A percentile compares a stretch with the other conserved stretches of the same genome.
Conservation (phyloP, 2,888 invertebrate species). For the Cabera pusaria region DNA sequence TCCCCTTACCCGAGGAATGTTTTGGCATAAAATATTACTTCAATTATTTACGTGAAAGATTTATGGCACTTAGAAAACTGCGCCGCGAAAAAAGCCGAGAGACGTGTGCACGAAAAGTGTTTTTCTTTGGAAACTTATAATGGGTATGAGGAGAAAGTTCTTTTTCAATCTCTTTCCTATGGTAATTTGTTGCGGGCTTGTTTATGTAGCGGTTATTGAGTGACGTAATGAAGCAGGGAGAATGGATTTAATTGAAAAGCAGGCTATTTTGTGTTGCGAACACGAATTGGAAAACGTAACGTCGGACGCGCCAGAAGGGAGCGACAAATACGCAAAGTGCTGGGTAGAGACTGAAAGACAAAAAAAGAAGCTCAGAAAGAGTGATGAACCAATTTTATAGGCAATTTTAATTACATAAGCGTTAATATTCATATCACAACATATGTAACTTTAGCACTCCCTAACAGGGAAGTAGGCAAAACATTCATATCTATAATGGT, state of each 20-base stretch:
- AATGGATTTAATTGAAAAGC: slow-evolving; percentile 8
- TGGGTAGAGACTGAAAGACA: too few relatives aligned
- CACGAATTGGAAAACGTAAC: too few relatives aligned
- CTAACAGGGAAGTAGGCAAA: too few relatives aligned
- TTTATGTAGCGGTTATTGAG: slow-evolving; percentile 62
- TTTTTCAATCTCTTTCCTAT: slow-evolving; percentile 79
- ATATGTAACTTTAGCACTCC: too few relatives aligned
- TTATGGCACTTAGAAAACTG: slow-evolving; percentile 83
- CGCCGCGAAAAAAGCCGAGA: slow-evolving; percentile 80
- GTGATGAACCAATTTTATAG: too few relatives aligned
- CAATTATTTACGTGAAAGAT: slow-evolving; percentile 84
- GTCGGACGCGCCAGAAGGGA: too few relatives aligned
- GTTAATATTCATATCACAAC: too few relatives aligned
- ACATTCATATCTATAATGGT: too few relatives aligned
- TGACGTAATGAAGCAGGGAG: slow-evolving; percentile 21
- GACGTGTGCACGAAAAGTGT: slow-evolving; percentile 83
- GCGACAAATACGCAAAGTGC: too few relatives aligned
- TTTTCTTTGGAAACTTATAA: slow-evolving; percentile 82
- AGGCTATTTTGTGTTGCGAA: too few relatives aligned
- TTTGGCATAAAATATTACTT: slow-evolving; percentile 85
- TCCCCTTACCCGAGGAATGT: slow-evolving; percentile 78
- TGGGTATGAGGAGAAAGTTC: slow-evolving; percentile 79
- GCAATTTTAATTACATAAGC: too few relatives aligned
- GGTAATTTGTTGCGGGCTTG: slow-evolving; percentile 81
- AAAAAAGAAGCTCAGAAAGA: too few relatives aligned